Evolutionary conservation across 2,113 vertebrate genomes (phyloP).

Genomic region (Illadopsis cleaveri): DNA sequence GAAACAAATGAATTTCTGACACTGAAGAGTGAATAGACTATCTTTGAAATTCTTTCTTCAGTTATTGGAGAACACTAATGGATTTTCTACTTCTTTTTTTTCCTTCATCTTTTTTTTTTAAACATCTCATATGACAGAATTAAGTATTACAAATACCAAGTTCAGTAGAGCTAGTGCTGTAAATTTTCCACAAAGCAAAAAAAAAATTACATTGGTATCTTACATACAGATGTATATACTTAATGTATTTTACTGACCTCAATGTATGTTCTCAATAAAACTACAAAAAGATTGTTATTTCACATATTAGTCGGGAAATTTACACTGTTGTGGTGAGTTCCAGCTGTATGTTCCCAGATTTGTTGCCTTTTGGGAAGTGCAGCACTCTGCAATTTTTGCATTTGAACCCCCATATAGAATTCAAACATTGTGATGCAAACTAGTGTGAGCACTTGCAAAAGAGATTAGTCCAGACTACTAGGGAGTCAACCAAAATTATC

Average conservation of each 20-base stretch:
- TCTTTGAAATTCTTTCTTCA: slow-evolving; percentile 38
- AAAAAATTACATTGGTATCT: neutral
- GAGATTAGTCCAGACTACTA: neutral
- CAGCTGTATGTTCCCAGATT: neutral
- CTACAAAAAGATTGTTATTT: neutral
- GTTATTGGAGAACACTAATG: neutral
- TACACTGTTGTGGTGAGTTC: neutral
- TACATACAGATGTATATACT: neutral
- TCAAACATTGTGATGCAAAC: neutral
- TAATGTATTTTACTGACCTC: neutral
- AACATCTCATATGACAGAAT: neutral
- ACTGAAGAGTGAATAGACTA: neutral
- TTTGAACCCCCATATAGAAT: neutral
- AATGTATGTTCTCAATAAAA: neutral
- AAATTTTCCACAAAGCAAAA: neutral
- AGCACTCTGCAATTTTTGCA: neutral
- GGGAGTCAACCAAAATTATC: neutral
- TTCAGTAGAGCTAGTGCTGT: neutral
- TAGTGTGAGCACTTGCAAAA: neutral
- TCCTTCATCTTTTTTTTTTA: neutral
- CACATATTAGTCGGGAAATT: neutral
- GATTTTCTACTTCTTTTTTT: neutral
- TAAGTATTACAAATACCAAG: neutral
- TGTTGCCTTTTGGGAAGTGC: neutral
- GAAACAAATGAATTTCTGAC: slow-evolving; percentile 64